Conservation (phyloP, 2,113 vertebrate genomes). For the Lycaon pictus region DNA sequence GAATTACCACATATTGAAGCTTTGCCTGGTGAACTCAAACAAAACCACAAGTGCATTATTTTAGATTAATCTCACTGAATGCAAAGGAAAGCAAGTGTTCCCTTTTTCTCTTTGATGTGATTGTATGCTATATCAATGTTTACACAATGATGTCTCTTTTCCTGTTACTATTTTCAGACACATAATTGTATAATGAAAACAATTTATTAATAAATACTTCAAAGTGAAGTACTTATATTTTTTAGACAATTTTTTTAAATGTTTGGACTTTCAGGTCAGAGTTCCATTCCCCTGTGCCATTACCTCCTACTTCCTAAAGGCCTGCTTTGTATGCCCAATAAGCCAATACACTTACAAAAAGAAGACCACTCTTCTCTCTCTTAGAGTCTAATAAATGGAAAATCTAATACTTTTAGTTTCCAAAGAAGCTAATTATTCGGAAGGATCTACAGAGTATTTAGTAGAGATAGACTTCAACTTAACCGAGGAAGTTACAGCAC, state of each 20-base stretch:
- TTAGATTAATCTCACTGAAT: slow-evolving; percentile 52
- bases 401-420: background rate
- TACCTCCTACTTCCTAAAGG: background rate
- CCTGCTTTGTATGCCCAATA: background rate
- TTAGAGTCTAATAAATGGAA: background rate
- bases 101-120: slow-evolving; percentile 27
- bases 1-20: slow-evolving; percentile 39
- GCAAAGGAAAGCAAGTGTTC: background rate
- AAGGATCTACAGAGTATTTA: background rate
- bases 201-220: background rate
- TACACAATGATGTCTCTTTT: slow-evolving; percentile 7
- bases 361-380: background rate
- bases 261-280: background rate
- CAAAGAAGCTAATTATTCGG: background rate
- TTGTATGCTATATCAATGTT: slow-evolving; percentile 8
- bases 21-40: slow-evolving; percentile 40
- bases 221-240: background rate
- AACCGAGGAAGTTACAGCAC: background rate
- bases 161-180: slow-evolving; percentile 47
- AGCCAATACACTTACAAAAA: background rate
- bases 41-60: slow-evolving; percentile 46
- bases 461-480: background rate
- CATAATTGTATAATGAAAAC: slow-evolving; percentile 23
- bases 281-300: background rate
- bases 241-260: background rate